phyloP scores from a whole-genome alignment of 2,113 vertebrate genomes.

The Xenopus tropicalis region UCB_Xtro_10.0 CM004445.2:113080001-113080500 shows the following conservation, averaged over 20 bases:
- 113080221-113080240: constrained; percentile 15
- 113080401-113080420: constrained; percentile 40
- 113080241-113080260: constrained; percentile 11
- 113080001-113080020: no score
- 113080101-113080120: no score
- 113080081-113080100: no score
- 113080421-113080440: constrained; percentile 22
- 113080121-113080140: no score
- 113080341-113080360: constrained; percentile 35
- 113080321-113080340: constrained; percentile 42
- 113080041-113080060: no score
- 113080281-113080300: constrained; percentile 42
- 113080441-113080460: constrained; percentile 25
- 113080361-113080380: constrained; percentile 32
- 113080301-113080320: constrained; percentile 35
- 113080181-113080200: constrained; percentile 6
- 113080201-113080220: constrained; percentile 23
- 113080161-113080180: constrained; percentile 49
- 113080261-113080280: constrained; percentile 29
- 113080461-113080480: constrained; percentile 17
- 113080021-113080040: no score
- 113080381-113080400: constrained; percentile 26
- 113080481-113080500: constrained; percentile 15
- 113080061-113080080: no score
- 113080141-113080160: no score